A percentile compares a stretch with the other conserved stretches of the same genome.
Evolutionary conservation across 2,797 vertebrate species (phyloP).

Genomic region (Dipus sagitta): DNA sequence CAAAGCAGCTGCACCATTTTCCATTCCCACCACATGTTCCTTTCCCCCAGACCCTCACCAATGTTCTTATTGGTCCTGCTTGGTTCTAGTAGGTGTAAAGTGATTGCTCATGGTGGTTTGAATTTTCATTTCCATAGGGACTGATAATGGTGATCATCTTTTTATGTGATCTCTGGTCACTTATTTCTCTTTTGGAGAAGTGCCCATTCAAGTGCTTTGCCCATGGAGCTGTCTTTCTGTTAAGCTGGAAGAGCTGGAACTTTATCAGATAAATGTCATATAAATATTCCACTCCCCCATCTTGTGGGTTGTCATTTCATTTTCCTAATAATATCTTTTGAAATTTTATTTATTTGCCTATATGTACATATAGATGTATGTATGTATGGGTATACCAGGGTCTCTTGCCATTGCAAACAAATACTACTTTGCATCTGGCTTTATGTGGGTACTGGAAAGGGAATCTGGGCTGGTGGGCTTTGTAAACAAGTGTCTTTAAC

Average conservation of each 20-base stretch:
- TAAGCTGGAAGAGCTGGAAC: neutral
- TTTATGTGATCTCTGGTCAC: neutral
- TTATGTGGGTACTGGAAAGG: neutral
- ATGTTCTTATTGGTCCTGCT: neutral
- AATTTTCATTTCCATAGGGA: constrained; percentile 23
- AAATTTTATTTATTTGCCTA: too few relatives aligned
- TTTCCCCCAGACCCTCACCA: neutral
- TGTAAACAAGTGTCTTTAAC: neutral
- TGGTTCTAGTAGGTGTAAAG: neutral
- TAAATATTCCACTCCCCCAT: neutral
- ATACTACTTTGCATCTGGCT: too few relatives aligned
- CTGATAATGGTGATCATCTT: neutral
- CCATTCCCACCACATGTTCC: neutral
- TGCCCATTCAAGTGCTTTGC: constrained; percentile 6
- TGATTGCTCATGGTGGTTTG: neutral
- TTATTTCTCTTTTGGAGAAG: constrained; percentile 36
- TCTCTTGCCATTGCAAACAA: neutral
- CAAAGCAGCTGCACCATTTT: neutral
- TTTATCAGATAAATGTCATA: neutral
- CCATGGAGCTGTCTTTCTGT: neutral
- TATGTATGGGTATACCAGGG: too few relatives aligned
- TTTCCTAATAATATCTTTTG: neutral
- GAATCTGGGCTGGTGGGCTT: neutral
- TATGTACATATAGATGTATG: too few relatives aligned
- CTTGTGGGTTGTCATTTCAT: neutral